Percentiles rank a stretch among this genome's conserved stretches.
Evolutionary conservation across 2,797 vertebrate genomes (phyloP).

Genomic region (Anabas testudineus): DNA sequence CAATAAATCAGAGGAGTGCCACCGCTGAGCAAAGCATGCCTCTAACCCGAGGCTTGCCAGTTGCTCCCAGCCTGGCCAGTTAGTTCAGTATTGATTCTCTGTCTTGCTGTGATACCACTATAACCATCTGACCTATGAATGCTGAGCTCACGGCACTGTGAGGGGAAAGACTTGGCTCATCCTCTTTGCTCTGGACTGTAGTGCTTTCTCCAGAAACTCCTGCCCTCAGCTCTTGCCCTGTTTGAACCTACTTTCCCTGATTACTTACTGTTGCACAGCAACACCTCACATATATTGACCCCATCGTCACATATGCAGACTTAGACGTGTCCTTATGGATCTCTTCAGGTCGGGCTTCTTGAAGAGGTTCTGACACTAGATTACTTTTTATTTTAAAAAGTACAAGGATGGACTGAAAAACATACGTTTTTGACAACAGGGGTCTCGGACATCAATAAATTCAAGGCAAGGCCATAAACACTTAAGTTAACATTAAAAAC

Average conservation of each 20-base stretch:
- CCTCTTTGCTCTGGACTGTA: not conserved
- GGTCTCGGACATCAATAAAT: not conserved
- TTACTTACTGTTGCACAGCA: too few relatives aligned
- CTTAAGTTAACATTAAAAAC: not conserved
- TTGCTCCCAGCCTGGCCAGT: constrained; percentile 65
- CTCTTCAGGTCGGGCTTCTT: not conserved
- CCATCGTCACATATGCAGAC: not conserved
- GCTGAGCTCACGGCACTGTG: constrained; percentile 37
- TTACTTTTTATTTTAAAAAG: not conserved
- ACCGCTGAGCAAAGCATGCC: constrained; percentile 51
- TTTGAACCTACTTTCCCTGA: not conserved
- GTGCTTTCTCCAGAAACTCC: too few relatives aligned
- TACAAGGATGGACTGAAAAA: not conserved
- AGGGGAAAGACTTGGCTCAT: constrained; percentile 8
- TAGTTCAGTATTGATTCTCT: constrained; percentile 77
- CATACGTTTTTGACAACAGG: not conserved
- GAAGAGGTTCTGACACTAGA: not conserved
- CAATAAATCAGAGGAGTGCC: constrained; percentile 78
- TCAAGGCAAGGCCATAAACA: not conserved
- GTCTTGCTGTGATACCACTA: constrained; percentile 67
- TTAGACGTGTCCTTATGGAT: not conserved
- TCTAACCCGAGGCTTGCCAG: constrained; percentile 53
- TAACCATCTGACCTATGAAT: constrained; percentile 70
- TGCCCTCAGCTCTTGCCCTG: not conserved
- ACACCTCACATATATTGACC: not conserved